A percentile compares a stretch with the other conserved stretches of the same genome.
phyloP scores from a whole-genome alignment of 2,113 vertebrate genomes.

The Papio anubis region DNA sequence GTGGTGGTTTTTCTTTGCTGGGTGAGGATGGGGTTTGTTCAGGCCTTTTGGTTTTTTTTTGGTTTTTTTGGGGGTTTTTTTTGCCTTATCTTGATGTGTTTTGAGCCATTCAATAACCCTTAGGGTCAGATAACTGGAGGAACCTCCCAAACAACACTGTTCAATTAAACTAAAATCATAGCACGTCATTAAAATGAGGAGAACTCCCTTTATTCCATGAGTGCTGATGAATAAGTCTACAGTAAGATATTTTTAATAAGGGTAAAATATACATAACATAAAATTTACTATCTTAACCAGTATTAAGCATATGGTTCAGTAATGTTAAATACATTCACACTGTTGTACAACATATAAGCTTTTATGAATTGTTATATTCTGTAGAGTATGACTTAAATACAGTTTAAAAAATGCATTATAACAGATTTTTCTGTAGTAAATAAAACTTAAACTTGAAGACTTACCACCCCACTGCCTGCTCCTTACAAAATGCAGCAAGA shows the following conservation, averaged over 20 bases:
- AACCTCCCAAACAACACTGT: neutral
- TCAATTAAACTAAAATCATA: neutral
- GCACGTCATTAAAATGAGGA: neutral
- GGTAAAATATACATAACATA: neutral
- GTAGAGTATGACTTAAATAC: neutral
- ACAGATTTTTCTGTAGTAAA: neutral
- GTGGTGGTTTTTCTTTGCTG: neutral
- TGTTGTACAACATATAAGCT: neutral
- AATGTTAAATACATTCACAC: neutral
- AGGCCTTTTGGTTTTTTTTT: neutral
- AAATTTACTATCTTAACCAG: slow-evolving; percentile 16
- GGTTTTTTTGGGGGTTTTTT: neutral
- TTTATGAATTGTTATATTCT: neutral
- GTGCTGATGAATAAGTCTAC: neutral
- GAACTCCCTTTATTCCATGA: neutral
- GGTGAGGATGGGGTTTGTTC: neutral
- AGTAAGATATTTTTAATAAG: neutral
- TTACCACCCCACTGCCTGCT: neutral
- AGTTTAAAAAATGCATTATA: neutral
- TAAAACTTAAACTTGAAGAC: neutral
- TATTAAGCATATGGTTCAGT: neutral
- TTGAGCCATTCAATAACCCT: neutral
- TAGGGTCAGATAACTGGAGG: neutral
- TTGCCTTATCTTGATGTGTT: neutral
- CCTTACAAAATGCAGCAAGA: neutral